Percentiles rank a stretch among this genome's conserved stretches.
phyloP scores from a whole-genome alignment of 2,888 invertebrate species.

The Diarsia brunnea region DNA sequence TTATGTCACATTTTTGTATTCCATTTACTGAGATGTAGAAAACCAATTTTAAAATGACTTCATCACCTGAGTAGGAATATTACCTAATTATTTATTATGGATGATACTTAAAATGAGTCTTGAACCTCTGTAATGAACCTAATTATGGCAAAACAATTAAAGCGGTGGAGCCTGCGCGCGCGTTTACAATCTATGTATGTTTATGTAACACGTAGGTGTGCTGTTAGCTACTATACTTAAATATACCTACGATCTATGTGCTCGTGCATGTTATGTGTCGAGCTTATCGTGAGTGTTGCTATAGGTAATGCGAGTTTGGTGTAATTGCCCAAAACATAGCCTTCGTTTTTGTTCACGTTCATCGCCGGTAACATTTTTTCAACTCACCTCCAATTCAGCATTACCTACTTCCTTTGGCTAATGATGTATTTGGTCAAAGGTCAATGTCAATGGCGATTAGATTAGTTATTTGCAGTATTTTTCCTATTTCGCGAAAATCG shows the following conservation, averaged over 20 bases:
- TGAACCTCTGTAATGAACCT: slow-evolving; percentile 5
- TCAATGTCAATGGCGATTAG: slow-evolving; percentile 56
- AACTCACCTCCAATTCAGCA: slow-evolving; percentile 22
- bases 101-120: slow-evolving; percentile 18
- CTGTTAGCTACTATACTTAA: background rate
- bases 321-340: slow-evolving; percentile 48
- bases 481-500: slow-evolving; percentile 34
- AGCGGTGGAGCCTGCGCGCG: slow-evolving; percentile 14
- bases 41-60: background rate
- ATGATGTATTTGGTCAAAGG: slow-evolving; percentile 57
- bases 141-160: slow-evolving; percentile 36
- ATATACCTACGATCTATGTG: background rate
- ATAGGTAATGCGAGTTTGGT: slow-evolving; percentile 27
- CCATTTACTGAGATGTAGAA: background rate
- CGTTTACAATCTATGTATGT: slow-evolving; percentile 5
- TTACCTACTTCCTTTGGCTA: slow-evolving; percentile 52
- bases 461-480: slow-evolving; percentile 26
- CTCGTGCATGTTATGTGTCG: slow-evolving; percentile 18
- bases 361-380: slow-evolving; percentile 34
- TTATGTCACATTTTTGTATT: background rate
- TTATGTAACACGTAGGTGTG: slow-evolving; percentile 28
- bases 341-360: slow-evolving; percentile 50
- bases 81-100: background rate
- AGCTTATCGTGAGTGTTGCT: slow-evolving; percentile 42
- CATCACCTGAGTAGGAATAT: background rate